phyloP scores from a whole-genome alignment of 2,888 invertebrate genomes.

The Tiliacea citrago region DNA sequence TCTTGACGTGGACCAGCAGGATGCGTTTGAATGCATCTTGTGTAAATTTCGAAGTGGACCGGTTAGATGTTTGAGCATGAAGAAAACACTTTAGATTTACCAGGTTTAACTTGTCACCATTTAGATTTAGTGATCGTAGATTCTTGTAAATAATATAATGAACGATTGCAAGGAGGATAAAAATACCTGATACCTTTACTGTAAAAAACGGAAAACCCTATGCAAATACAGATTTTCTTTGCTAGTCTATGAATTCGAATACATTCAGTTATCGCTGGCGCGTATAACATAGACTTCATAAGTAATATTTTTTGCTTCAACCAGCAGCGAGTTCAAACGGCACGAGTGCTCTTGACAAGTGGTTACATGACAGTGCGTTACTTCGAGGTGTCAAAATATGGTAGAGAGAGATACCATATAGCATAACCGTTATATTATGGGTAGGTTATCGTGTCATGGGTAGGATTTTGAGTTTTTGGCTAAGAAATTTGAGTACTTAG shows the following conservation, averaged over 20 bases:
- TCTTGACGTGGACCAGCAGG: neutral
- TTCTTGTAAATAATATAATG: neutral
- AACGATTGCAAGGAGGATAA: neutral
- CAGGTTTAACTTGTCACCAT: neutral
- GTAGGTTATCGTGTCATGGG: too few species aligned
- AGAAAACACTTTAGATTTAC: neutral
- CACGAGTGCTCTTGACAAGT: conserved; percentile 55
- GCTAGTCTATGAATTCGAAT: neutral
- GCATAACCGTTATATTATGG: neutral
- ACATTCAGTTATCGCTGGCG: neutral
- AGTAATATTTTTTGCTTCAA: conserved; percentile 52
- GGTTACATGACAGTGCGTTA: conserved; percentile 38
- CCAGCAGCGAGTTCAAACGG: conserved; percentile 34
- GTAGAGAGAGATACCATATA: conserved; percentile 6
- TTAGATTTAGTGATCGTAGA: neutral
- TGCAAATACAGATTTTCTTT: neutral
- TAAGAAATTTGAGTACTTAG: neutral
- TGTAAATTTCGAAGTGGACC: neutral
- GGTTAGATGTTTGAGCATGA: neutral
- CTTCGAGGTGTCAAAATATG: conserved; percentile 22
- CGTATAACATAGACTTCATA: neutral
- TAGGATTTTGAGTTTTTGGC: neutral
- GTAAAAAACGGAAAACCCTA: neutral
- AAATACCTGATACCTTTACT: too few species aligned
- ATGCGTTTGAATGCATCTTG: neutral